Evolutionary conservation across 2,797 vertebrate species (phyloP).

Genomic region (Carcharodon carcharias): DNA sequence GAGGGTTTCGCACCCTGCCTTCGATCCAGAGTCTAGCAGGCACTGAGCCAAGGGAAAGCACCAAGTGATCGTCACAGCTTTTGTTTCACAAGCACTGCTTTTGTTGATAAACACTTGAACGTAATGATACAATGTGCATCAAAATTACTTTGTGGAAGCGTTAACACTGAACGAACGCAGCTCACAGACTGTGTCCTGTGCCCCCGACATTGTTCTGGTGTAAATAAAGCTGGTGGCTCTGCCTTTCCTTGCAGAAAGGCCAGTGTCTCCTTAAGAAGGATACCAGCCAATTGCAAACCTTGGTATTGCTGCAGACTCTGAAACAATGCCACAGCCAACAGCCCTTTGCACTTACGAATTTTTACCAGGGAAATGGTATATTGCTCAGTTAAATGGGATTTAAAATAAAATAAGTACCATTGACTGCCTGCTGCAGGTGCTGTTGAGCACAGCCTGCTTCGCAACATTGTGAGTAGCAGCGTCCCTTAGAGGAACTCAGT

Average conservation of each 20-base stretch:
- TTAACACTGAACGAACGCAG: not conserved
- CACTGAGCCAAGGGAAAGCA: not conserved
- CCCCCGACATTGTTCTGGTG: not conserved
- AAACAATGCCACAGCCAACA: not conserved
- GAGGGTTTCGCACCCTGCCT: not conserved
- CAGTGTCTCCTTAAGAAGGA: not conserved
- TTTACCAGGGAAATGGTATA: not conserved
- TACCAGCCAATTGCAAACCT: not conserved
- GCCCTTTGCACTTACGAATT: too few relatives aligned
- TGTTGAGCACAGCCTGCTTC: not conserved
- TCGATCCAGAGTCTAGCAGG: too few relatives aligned
- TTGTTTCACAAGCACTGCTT: not conserved
- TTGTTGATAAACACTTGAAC: not conserved
- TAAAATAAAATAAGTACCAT: not conserved
- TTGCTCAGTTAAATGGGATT: not conserved
- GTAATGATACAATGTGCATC: not conserved
- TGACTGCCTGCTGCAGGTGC: not conserved
- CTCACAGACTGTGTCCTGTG: not conserved
- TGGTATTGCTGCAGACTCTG: not conserved
- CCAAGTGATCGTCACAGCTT: not conserved
- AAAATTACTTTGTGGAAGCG: not conserved
- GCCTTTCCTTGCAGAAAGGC: not conserved
- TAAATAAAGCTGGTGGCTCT: not conserved
- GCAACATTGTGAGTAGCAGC: not conserved
- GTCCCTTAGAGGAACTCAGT: not conserved